These are phyloP conservation scores for Turritopsis rubra DNA, from an alignment of 30 jellyfish, hydroid and myxozoan species.

Conservation along the genomic window DNA sequence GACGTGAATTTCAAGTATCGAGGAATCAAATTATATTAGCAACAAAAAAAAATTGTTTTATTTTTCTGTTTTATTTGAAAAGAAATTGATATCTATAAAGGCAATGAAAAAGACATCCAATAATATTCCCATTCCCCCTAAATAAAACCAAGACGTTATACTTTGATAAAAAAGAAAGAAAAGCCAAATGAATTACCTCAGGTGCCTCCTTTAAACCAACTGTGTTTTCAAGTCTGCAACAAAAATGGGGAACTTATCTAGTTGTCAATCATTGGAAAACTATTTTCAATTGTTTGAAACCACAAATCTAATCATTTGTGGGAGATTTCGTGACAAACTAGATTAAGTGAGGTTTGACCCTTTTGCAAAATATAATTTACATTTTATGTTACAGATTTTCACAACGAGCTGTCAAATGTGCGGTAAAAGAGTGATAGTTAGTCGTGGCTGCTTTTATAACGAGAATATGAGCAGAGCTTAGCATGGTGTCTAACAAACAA, in stretches of 20 bases:
- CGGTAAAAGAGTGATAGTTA: neutral
- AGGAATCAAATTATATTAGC: neutral
- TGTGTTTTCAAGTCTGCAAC: neutral
- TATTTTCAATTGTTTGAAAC: constrained; percentile 10
- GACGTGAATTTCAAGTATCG: neutral
- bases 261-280: constrained; percentile 1
- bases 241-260: neutral
- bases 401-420: neutral
- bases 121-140: too few species aligned
- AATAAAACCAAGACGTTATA: neutral
- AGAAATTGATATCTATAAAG: too few species aligned
- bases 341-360: neutral
- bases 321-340: constrained; percentile 14
- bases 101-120: too few species aligned
- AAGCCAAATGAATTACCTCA: neutral
- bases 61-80: neutral
- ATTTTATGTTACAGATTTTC: neutral
- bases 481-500: constrained; percentile 8
- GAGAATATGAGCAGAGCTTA: neutral
- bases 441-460: constrained; percentile 1
- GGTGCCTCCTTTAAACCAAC: neutral
- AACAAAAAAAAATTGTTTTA: too few species aligned
- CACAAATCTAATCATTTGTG: constrained; percentile 13
- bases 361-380: neutral
- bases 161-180: neutral